A percentile compares a stretch with the other conserved stretches of the same genome.
phyloP scores from a whole-genome alignment of 2,797 vertebrate species.

The Silurus lanzhouensis region DNA sequence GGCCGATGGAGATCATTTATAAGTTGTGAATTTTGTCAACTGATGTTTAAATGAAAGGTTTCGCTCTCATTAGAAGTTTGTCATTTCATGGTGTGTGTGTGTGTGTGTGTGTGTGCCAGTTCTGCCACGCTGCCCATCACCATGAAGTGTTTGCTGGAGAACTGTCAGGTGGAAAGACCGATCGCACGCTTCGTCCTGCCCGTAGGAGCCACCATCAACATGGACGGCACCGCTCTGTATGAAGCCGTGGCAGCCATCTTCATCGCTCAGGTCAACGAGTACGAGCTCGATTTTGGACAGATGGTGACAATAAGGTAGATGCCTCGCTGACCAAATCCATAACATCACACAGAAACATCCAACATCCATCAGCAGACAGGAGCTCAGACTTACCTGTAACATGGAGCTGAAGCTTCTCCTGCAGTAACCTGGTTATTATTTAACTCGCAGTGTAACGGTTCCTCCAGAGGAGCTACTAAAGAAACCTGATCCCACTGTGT shows the following conservation, averaged over 20 bases:
- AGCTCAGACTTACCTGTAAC: no score
- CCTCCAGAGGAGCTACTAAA: neutral
- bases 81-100: neutral
- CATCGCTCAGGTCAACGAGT: slow-evolving; percentile 88
- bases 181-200: slow-evolving; percentile 87
- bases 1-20: no score
- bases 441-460: no score
- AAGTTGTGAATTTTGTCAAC: no score
- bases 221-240: slow-evolving; percentile 86
- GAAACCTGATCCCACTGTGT: neutral
- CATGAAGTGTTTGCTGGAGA: slow-evolving; percentile 89
- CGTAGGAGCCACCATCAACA: slow-evolving; percentile 88
- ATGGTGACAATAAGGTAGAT: slow-evolving; percentile 85
- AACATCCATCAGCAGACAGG: no score
- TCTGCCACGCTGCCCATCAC: slow-evolving; percentile 90
- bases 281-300: slow-evolving; percentile 86
- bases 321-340: neutral
- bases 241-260: slow-evolving; percentile 89
- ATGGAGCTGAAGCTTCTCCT: no score
- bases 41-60: no score
- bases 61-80: no score
- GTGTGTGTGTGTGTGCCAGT: slow-evolving; percentile 62
- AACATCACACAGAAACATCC: neutral
- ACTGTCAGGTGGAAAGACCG: slow-evolving; percentile 83
- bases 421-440: no score